Base-by-base conservation (phyloP, 64 coral and sea anemone species). In the Dendronephthya gigantea region DNA sequence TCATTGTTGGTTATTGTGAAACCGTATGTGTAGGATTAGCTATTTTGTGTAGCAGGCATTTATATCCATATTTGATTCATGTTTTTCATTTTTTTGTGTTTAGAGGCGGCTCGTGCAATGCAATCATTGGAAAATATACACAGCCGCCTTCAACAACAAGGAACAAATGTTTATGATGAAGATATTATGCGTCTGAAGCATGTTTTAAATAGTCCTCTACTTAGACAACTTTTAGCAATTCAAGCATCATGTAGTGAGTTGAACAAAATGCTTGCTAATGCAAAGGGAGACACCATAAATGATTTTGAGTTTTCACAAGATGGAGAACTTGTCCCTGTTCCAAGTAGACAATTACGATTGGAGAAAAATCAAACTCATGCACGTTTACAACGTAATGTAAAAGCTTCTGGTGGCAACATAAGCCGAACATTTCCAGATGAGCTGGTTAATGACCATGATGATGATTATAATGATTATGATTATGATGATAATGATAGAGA, bases 121-220 rank as follows among this genome's bases (percentile, higher is more conserved):
- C 76, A 98, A 85, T 86, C 93, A 48, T 62, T 98, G 83, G 87
- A 98, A 81, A 90, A 87, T 22, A 88, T 98, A 82, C 95, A 98
- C 49, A 84, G 88, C 45, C 93, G 89, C 75, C 90, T 98, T 12
- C 50, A 87, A 13, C 90, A 89, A 0, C 89, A 92, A 82, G 95
- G 95, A 35, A 90, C 93, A 19, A 49, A 86, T 19, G 84, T 90
- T 38, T 90, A 86, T 56, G 87, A 88, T 83, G 92, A 98, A 55
- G 95, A 98, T 56, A 87, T 98, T 4, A 92, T 93, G 50, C 35
- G 52, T 23, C 91, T 98, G 84, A 91, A 91, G 47, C 86, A 85
- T 36, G 93, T 98, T 92, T 35, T 98, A 35, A 88, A 98, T 59
- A 98, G 95, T 84, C 95, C 95, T 28, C 89, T 98, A 10, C 92